phyloP scores from a whole-genome alignment of 2,888 invertebrate species.

The Mactromeris polynyma region DNA sequence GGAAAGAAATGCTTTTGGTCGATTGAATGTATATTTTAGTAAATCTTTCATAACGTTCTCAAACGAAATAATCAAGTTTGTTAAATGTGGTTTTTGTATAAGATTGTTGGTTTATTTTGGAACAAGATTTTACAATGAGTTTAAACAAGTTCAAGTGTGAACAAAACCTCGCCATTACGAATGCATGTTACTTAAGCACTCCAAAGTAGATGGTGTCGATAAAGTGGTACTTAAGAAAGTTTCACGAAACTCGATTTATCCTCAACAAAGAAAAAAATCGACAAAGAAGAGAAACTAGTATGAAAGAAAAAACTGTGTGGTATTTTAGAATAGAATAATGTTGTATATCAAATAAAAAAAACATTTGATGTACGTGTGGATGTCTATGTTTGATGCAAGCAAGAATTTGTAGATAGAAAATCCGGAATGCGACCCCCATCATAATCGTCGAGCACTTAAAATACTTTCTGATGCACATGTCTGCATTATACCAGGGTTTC shows the following conservation, averaged over 20 bases:
- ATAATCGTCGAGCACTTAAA: not conserved
- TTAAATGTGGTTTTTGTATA: not conserved
- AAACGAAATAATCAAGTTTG: not conserved
- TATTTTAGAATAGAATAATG: not conserved
- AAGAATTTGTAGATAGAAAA: not conserved
- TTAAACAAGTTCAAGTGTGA: not conserved
- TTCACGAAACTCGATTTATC: not conserved
- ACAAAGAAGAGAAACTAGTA: not conserved
- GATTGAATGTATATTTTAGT: not conserved
- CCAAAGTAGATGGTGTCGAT: not conserved
- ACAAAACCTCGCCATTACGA: conserved; percentile 6
- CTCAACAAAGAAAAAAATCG: not conserved
- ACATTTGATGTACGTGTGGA: not conserved
- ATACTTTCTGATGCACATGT: not conserved
- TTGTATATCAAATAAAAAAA: not conserved
- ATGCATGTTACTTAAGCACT: conserved; percentile 1
- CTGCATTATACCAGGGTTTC: not conserved
- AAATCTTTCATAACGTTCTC: not conserved
- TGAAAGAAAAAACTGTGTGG: not conserved
- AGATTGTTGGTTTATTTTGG: not conserved
- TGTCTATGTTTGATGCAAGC: not conserved
- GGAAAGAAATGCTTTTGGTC: no score
- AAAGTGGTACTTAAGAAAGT: not conserved
- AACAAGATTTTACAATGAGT: conserved; percentile 7
- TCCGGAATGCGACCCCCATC: not conserved